Conservation (phyloP, 2,888 invertebrate genomes). For the Acanthosoma haemorrhoidale region DNA sequence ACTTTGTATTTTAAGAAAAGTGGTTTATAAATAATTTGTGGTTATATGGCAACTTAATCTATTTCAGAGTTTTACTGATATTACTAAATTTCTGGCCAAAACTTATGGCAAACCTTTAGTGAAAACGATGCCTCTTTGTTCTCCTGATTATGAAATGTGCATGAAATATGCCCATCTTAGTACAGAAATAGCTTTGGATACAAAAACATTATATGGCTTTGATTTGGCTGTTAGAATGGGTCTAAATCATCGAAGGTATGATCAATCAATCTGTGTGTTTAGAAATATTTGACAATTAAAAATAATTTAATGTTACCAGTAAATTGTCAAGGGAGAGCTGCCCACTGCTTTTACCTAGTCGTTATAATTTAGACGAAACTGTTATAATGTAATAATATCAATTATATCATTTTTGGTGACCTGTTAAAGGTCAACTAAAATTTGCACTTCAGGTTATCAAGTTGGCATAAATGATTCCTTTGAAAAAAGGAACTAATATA, state of each 20-base stretch:
- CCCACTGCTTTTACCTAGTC: no score
- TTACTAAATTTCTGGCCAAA: background rate
- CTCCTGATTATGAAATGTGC: background rate
- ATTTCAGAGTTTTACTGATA: background rate
- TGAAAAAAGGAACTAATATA: no score
- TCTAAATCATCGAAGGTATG: background rate
- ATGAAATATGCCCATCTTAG: background rate
- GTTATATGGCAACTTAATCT: background rate
- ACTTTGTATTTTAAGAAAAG: background rate
- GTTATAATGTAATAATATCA: no score
- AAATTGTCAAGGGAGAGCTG: no score
- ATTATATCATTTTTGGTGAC: no score
- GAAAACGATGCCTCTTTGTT: background rate
- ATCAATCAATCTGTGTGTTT: background rate
- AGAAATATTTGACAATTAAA: no score
- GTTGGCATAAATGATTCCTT: no score
- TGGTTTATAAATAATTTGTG: background rate
- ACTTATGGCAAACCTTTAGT: background rate
- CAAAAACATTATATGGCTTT: constrained; percentile 5
- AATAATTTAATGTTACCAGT: no score
- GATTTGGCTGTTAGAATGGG: constrained; percentile 12
- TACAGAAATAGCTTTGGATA: background rate
- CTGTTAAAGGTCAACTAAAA: no score
- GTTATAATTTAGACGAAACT: no score
- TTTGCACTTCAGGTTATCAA: no score